A percentile compares a stretch with the other conserved stretches of the same genome.
phyloP scores from a whole-genome alignment of 2,888 invertebrate species.

The Eupithecia tripunctaria region DNA sequence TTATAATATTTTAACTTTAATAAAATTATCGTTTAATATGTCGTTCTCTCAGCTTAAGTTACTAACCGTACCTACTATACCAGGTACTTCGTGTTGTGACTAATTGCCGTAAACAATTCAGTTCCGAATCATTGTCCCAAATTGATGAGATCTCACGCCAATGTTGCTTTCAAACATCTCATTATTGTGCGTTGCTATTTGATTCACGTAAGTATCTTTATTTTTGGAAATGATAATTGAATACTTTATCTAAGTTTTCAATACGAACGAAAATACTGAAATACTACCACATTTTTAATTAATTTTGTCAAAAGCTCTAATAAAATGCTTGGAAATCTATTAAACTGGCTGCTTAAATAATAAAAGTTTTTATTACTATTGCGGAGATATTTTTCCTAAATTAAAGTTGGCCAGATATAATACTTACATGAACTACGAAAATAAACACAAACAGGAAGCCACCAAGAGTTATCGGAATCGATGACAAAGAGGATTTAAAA shows the following conservation, averaged over 20 bases:
- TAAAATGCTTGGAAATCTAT: not conserved
- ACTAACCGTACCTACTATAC: constrained; percentile 7
- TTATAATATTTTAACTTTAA: not conserved
- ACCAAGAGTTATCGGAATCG: constrained; percentile 34
- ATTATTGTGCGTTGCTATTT: not conserved
- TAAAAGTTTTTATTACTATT: not conserved
- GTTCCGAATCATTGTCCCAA: constrained; percentile 11
- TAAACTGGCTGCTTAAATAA: not conserved
- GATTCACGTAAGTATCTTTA: not conserved
- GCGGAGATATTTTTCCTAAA: not conserved
- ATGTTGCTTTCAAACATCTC: constrained; percentile 8
- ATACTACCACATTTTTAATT: not conserved
- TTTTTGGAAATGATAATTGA: not conserved
- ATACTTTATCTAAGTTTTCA: not conserved
- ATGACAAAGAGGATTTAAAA: constrained; percentile 47
- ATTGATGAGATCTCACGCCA: constrained; percentile 21
- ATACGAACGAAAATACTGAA: not conserved
- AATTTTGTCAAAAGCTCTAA: not conserved
- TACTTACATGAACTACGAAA: constrained; percentile 9
- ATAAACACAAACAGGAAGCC: constrained; percentile 30
- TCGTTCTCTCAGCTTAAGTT: not conserved
- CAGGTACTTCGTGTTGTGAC: constrained; percentile 14
- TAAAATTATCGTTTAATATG: not conserved
- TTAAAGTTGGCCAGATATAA: not conserved
- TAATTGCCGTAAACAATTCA: constrained; percentile 18